A percentile compares a stretch with the other conserved stretches of the same genome.
Evolutionary conservation across 2,888 invertebrate genomes (phyloP).

Genomic region (Nematopogon swammerdamellus): DNA sequence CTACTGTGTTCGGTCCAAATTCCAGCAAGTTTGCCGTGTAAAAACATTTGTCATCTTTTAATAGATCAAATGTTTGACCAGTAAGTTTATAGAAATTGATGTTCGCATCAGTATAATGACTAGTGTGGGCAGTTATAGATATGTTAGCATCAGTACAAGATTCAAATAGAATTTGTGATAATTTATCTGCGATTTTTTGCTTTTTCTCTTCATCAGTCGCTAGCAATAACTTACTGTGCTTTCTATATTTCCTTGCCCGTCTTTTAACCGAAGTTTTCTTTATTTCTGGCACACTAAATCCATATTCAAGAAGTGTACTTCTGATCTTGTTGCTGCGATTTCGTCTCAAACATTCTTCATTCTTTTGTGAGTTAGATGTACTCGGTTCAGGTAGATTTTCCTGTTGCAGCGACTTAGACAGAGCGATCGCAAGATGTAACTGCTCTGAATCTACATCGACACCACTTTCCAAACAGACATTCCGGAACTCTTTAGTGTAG

Average conservation of each 20-base stretch:
- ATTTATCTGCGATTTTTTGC: slow-evolving; percentile 30
- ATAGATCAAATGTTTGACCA: slow-evolving; percentile 6
- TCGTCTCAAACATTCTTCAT: slow-evolving; percentile 18
- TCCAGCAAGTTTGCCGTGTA: slow-evolving; percentile 47
- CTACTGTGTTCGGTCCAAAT: slow-evolving; percentile 27
- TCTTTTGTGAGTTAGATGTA: slow-evolving; percentile 11
- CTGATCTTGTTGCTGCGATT: slow-evolving; percentile 36
- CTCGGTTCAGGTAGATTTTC: slow-evolving; percentile 6
- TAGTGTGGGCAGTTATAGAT: slow-evolving; percentile 1
- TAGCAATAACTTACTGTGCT: slow-evolving; percentile 27
- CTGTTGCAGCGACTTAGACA: slow-evolving; percentile 59
- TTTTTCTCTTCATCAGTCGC: slow-evolving; percentile 25
- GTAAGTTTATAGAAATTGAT: background rate
- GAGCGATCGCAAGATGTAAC: slow-evolving; percentile 63
- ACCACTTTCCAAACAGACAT: slow-evolving; percentile 36
- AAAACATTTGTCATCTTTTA: slow-evolving; percentile 30
- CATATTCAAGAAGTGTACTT: slow-evolving; percentile 59
- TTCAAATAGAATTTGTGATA: slow-evolving; percentile 30
- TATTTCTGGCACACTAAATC: slow-evolving; percentile 47
- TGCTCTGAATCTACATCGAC: slow-evolving; percentile 62
- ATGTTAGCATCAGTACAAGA: slow-evolving; percentile 14
- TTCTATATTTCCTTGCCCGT: slow-evolving; percentile 20
- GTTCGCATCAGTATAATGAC: background rate
- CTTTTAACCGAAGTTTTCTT: slow-evolving; percentile 18
- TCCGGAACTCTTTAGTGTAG: slow-evolving; percentile 38